Evolutionary conservation across 2,797 vertebrate genomes (phyloP), one percentile per base, ranked within the genome.

Genomic region (Tinamus major): DNA sequence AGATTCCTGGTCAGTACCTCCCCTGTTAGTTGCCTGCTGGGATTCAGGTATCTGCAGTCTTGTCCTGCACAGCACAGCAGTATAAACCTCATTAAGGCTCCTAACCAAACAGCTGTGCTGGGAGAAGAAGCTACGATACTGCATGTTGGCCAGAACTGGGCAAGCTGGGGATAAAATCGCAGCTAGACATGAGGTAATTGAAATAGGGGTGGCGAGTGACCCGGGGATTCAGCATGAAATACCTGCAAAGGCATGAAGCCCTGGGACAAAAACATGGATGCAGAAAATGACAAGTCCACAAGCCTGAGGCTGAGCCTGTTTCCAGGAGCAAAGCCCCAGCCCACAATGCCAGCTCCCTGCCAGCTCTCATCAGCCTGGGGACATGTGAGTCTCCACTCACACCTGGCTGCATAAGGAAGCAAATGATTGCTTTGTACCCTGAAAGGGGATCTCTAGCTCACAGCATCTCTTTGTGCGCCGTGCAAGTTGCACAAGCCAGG

Each of bases 401-500:
- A 46, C 3, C 49, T 75, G 1, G 24, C 61, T 48, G 56, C 39
- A 49, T 24, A 81, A 81, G 17, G 46, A 71, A 86, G 46, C 39
- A 89, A 85, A 44, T 48, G 59, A 67, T 37, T 79, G 33, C 67
- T 85, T 71, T 82, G 75, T 89, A 35, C 39, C 71, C 56, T 71
- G 42, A 58, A 76, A 61, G 31, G 51, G 35, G 63, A 31, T 27
- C 46, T 77, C 48, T 79, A 88, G 42, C 42, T 82, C 80, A 65
- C 46, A 76, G 17, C 1, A 0, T 41, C 49, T 44, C 59, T 46
- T 61, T 48, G 14, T 68, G 39, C 11, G n/a, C 0, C 0, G 27
- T 62, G 13, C 39, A 33, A 58, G 12, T 23, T 84, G 75, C 37
- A 55, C 59, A 77, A 79, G 58, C 29, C 53, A 68, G 82, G 35